phyloP scores from a whole-genome alignment of 2,113 vertebrate genomes.

The Calypte anna region DNA sequence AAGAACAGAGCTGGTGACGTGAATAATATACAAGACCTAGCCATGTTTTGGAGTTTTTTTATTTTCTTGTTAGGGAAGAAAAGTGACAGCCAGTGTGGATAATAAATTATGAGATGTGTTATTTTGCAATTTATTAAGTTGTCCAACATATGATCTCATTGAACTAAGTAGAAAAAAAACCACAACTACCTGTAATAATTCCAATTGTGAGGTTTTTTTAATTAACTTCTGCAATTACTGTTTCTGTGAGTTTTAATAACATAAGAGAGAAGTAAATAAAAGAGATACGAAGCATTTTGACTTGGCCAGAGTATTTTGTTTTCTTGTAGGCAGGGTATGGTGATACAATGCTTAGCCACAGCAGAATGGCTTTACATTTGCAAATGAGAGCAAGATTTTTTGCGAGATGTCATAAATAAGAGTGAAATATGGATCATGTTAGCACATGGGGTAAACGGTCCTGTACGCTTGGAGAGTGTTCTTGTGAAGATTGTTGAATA shows the following conservation, averaged over 20 bases:
- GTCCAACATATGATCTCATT: not conserved
- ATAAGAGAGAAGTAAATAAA: not conserved
- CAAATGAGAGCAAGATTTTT: not conserved
- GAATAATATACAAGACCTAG: not conserved
- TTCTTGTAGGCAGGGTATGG: not conserved
- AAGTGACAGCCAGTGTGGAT: not conserved
- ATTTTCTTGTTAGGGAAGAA: not conserved
- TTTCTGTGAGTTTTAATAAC: conserved; percentile 15
- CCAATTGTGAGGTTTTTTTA: too few species aligned
- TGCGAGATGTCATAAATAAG: not conserved
- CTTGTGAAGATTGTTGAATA: conserved; percentile 73
- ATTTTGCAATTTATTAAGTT: not conserved
- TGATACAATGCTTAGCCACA: not conserved
- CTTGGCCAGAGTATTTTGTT: not conserved
- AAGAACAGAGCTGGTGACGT: not conserved
- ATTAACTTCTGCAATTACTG: not conserved
- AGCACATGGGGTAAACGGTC: not conserved
- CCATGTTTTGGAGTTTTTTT: not conserved
- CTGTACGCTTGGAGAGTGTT: not conserved
- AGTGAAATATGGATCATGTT: not conserved
- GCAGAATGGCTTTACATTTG: not conserved
- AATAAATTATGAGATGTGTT: not conserved
- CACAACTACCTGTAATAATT: not conserved
- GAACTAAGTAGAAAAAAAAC: not conserved
- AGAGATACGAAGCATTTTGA: not conserved